These are phyloP conservation scores for Glareola pratincola DNA, from an alignment of 2,113 vertebrate species.

Conservation along the genomic window DNA sequence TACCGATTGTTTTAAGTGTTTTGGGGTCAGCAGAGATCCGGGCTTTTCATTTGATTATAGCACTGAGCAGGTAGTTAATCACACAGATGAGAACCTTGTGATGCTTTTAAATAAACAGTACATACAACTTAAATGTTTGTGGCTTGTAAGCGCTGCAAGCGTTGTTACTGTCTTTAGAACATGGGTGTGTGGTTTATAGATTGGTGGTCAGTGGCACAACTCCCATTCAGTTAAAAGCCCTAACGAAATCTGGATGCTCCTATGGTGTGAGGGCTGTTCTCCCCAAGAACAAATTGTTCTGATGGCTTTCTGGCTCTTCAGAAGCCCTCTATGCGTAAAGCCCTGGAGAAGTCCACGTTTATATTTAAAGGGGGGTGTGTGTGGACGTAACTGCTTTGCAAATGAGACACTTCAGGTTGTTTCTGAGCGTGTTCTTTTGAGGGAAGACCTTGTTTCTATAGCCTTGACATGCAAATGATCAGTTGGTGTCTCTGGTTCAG, in stretches of 20 bases:
- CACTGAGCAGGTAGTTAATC: slow-evolving; percentile 42
- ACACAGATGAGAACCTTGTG: slow-evolving; percentile 32
- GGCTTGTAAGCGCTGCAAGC: neutral
- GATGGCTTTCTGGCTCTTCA: neutral
- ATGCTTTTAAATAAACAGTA: slow-evolving; percentile 49
- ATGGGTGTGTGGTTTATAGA: slow-evolving; percentile 54
- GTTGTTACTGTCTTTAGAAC: slow-evolving; percentile 36
- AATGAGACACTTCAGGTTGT: neutral
- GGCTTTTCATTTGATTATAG: slow-evolving; percentile 22
- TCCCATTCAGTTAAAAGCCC: neutral
- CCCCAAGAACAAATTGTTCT: neutral
- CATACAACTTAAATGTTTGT: neutral
- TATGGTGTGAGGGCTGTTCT: neutral
- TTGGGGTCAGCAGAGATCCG: slow-evolving; percentile 35
- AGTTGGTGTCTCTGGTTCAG: neutral
- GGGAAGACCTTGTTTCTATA: neutral
- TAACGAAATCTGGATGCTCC: neutral
- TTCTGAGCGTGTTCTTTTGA: neutral
- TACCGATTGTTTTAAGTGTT: slow-evolving; percentile 31
- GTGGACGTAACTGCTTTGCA: neutral
- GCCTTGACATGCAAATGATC: neutral
- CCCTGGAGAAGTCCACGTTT: neutral
- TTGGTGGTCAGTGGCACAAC: neutral
- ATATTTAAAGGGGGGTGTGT: neutral
- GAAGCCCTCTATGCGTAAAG: neutral